Conservation (phyloP, 2,797 vertebrate species). For the Glyptemys insculpta region DNA sequence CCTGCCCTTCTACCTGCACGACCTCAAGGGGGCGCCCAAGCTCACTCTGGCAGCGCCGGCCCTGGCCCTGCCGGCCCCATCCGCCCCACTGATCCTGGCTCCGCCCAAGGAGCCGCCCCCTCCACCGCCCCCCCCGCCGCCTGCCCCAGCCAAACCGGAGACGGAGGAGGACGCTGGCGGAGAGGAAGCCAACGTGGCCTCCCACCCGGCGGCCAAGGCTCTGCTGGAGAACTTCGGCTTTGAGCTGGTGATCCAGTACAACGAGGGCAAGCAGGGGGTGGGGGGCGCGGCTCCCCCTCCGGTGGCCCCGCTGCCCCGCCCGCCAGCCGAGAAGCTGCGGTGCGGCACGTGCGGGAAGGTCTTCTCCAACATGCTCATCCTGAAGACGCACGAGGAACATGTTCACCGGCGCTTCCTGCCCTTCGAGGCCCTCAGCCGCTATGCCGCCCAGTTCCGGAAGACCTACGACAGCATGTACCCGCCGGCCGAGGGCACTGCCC, state of each 20-base stretch:
- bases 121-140: constrained; percentile 4
- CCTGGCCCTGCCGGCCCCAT: background rate
- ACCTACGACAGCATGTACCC: constrained; percentile 80
- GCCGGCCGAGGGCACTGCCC: background rate
- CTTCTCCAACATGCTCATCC: constrained; percentile 82
- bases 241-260: constrained; percentile 81
- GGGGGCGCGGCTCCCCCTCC: constrained; percentile 16
- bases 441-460: constrained; percentile 79
- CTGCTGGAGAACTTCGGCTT: constrained; percentile 82
- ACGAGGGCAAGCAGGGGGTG: constrained; percentile 76
- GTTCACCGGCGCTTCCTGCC: constrained; percentile 80
- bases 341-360: constrained; percentile 80
- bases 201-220: constrained; percentile 76
- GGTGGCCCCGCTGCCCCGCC: constrained; percentile 50
- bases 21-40: constrained; percentile 77
- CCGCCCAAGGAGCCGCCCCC: background rate
- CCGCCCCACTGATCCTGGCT: constrained; percentile 60
- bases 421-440: constrained; percentile 79
- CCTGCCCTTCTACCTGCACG: constrained; percentile 80
- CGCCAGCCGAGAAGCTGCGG: constrained; percentile 76
- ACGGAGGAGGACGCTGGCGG: constrained; percentile 50
- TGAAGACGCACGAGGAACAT: constrained; percentile 80
- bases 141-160: constrained; percentile 35
- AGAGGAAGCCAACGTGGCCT: constrained; percentile 59
- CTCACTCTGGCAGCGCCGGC: constrained; percentile 66